A percentile compares a stretch with the other conserved stretches of the same genome.
phyloP scores from a whole-genome alignment of 2,888 invertebrate species.

The Diplolepis rosae region DNA sequence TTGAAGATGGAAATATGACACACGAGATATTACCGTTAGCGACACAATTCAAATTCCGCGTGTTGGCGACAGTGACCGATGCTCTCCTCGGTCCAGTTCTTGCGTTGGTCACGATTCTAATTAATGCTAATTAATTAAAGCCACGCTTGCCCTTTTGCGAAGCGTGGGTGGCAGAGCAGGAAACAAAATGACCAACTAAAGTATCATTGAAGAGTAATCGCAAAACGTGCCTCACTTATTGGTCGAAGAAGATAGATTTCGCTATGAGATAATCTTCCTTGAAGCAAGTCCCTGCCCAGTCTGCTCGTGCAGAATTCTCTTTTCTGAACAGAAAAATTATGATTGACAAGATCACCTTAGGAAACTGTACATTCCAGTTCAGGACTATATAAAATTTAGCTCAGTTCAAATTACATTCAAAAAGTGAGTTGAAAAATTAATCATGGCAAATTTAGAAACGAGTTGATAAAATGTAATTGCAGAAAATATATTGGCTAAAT shows the following conservation, averaged over 20 bases:
- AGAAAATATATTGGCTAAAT: not conserved
- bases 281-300: conserved; percentile 9
- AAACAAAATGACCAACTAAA: conserved; percentile 24
- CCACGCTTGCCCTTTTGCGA: conserved; percentile 12
- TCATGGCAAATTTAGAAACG: too few species aligned
- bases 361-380: not conserved
- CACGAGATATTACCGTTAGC: not conserved
- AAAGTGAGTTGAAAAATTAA: not conserved
- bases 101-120: conserved; percentile 29
- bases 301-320: not conserved
- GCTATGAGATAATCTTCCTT: conserved; percentile 9
- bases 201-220: conserved; percentile 29
- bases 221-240: conserved; percentile 27
- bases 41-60: not conserved
- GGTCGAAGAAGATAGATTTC: conserved; percentile 24
- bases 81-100: conserved; percentile 6
- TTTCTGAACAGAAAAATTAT: not conserved
- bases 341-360: not conserved
- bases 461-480: too few species aligned
- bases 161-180: conserved; percentile 27
- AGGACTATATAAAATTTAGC: not conserved
- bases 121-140: conserved; percentile 27
- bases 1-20: not conserved
- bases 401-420: not conserved
- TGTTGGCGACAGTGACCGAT: conserved; percentile 14